Base-by-base conservation (phyloP, 2,888 invertebrate species). In the Dryadula phaetusa region DNA sequence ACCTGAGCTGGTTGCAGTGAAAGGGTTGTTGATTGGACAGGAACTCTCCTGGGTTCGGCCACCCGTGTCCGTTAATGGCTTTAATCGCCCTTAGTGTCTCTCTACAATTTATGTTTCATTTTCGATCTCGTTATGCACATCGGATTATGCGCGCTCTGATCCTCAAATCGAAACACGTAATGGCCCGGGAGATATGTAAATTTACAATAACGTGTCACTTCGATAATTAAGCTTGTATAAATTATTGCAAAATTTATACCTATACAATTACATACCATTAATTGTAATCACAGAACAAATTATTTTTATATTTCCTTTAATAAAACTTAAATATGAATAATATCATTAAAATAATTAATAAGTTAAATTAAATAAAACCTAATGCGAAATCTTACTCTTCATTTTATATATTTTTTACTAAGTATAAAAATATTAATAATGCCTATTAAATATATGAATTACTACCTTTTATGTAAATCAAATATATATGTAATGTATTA, bases 21-120 rank as follows among this genome's bases (percentile, higher is more conserved):
- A 89, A 88, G 88, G 90, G 88, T 88, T 87, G 86, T 86, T 87
- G 88, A 90, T 90, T 90, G 88, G 87, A 85, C 87, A 76, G 81
- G 82, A 81, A 79, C 77, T 76, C 78, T 79, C 78, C 81, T 76
- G 77, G 85, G 83, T 80, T 83, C 77, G 80, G 81, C 87, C 88
- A 87, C 87, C 88, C 85, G 81, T 82, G 84, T 78, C 83, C 83
- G 92, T 92, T 92, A 92, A 92, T 92, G 87, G 90, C 83, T 82
- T 90, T 92, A 92, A 92, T 92, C 88, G 91, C 83, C 82, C 85
- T 83, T 54, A 86, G 90, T 90, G 87, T 87, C 83, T 88, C 85
- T 84, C 79, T 78, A 80, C 87, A 87, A 92, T 92, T 92, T 92
- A 92, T 92, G 92, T 90, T 90, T 91, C 90, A 92, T 92, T 92